These are phyloP conservation scores for Anthopleura xanthogrammica DNA, from an alignment of 92 coral and sea anemone genomes.

Conservation along the genomic window DNA sequence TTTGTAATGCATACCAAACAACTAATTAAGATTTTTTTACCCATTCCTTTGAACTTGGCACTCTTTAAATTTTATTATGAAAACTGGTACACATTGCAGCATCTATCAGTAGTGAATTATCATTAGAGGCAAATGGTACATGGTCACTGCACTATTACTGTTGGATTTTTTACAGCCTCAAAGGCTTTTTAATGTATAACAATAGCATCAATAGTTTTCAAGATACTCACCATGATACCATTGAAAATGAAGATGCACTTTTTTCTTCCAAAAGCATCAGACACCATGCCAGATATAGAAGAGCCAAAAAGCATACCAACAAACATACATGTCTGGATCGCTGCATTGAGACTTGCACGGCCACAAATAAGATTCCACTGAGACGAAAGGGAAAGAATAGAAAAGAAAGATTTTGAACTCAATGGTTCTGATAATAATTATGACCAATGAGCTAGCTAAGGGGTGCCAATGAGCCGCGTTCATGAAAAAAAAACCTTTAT, in stretches of 20 bases:
- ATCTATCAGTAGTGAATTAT: too few species aligned
- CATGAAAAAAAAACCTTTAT: too few species aligned
- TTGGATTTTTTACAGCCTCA: background rate
- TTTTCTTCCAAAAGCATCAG: conserved; percentile 58
- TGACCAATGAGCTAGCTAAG: too few species aligned
- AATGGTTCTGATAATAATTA: too few species aligned
- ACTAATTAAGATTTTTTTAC: too few species aligned
- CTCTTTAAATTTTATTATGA: too few species aligned
- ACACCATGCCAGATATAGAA: conserved; percentile 37
- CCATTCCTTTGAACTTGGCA: too few species aligned
- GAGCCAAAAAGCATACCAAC: conserved; percentile 65
- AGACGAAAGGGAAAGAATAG: background rate
- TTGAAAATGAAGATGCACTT: conserved; percentile 48
- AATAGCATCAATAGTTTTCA: background rate
- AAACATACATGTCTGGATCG: conserved; percentile 49
- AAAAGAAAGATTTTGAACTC: background rate
- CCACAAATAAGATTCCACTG: conserved; percentile 61
- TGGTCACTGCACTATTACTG: background rate
- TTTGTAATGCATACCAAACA: too few species aligned
- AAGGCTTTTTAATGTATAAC: background rate
- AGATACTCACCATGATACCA: conserved; percentile 43
- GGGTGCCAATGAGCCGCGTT: too few species aligned
- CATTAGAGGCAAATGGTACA: too few species aligned
- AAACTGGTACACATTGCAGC: too few species aligned
- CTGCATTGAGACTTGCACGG: conserved; percentile 45